Base-by-base conservation (phyloP, 2,888 invertebrate genomes). In the Sycophila texana region DNA sequence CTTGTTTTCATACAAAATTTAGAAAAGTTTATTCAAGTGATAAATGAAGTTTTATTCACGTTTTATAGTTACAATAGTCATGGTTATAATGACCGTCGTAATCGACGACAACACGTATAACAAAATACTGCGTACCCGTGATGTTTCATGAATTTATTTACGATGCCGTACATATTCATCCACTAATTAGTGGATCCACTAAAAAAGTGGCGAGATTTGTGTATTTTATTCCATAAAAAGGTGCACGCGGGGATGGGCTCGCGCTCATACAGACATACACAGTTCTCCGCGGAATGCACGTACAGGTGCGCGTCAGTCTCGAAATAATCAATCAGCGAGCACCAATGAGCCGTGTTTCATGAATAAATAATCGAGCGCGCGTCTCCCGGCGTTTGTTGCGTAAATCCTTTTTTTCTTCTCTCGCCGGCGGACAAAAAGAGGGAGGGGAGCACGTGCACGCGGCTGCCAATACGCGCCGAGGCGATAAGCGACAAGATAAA, bases 401-500 rank as follows among this genome's bases (percentile, higher is more conserved):
- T 67, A 79, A 74, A 58, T 57, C 51, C 39, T 39, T 39, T 39
- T 72, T 73, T 77, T 71, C 67, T 65, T 13, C 14, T 12, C 16
- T 4, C 5, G 5, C 12, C 20, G 57, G 2, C 39, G 51, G 49
- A 65, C 47, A 47, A 49, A 0, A 57, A 68, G 20, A 58, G n/a
- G 18, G 26, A 63, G 2, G 18, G 14, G 53, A 53, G 16, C n/a
- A 14, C 16, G 53, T 12, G 16, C 20, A 2, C 26, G 22, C 39
- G 14, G 10, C 30, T 61, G 61, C 63, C 58, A 22, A 53, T 70
- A 20, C 16, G 30, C 65, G 30, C 22, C 26, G 39, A 2, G 39
- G 7, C 39, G 74, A 71, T 74, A 55, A 47, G 18, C 22, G 53
- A 71, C 66, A 20, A 79, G 66, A 74, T 77, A 80, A 73, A 74